A percentile compares a stretch with the other conserved stretches of the same genome.
These are phyloP conservation scores for Invenusta paracnida DNA, from an alignment of 2,888 invertebrate genomes.

Conservation along the genomic window DNA sequence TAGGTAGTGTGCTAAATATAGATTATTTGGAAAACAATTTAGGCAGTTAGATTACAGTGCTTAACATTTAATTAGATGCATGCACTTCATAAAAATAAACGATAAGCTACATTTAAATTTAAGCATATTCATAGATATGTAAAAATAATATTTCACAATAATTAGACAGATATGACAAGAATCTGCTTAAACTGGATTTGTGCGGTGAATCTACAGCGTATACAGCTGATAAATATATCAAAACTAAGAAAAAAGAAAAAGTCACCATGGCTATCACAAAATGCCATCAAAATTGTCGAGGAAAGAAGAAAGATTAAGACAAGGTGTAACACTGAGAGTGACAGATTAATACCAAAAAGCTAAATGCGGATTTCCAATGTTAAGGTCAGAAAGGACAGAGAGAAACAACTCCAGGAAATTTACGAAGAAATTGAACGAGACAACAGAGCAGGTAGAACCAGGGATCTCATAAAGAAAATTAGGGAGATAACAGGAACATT, in stretches of 20 bases:
- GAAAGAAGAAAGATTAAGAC: background rate
- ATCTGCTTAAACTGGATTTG: too few relatives aligned
- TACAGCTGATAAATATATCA: background rate
- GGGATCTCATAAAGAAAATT: background rate
- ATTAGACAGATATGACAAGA: too few relatives aligned
- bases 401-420: background rate
- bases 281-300: background rate
- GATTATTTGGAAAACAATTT: too few relatives aligned
- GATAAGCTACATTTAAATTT: too few relatives aligned
- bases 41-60: too few relatives aligned
- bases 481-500: background rate
- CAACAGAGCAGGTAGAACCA: background rate
- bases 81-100: too few relatives aligned
- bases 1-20: too few relatives aligned
- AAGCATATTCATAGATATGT: too few relatives aligned
- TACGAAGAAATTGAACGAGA: background rate
- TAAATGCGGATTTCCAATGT: constrained; percentile 1
- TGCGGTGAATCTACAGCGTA: too few relatives aligned
- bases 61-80: too few relatives aligned
- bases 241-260: background rate
- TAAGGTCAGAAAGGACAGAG: background rate
- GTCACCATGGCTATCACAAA: background rate
- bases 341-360: background rate
- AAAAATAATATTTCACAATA: too few relatives aligned
- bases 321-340: background rate